Evolutionary conservation across 2,113 vertebrate species (phyloP).

Genomic region (Ictidomys tridecemlineatus): DNA sequence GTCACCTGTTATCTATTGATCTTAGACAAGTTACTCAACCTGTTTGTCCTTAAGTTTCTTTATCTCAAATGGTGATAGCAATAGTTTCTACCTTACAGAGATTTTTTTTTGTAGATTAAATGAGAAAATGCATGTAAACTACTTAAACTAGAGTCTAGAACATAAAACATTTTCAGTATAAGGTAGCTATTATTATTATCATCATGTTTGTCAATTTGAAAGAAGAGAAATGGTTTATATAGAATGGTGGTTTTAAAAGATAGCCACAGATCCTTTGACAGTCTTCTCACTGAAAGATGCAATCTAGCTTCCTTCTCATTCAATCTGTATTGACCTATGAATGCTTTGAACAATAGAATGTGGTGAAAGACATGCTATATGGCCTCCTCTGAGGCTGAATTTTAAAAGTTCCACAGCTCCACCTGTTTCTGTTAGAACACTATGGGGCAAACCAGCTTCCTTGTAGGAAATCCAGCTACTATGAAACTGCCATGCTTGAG

Average conservation of each 20-base stretch:
- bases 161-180: background rate
- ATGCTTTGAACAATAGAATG: background rate
- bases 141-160: background rate
- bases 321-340: background rate
- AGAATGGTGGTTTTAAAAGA: background rate
- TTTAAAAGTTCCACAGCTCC: background rate
- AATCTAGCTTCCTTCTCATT: background rate
- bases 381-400: background rate
- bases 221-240: background rate
- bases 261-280: background rate
- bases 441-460: background rate
- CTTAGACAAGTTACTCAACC: slow-evolving; percentile 21
- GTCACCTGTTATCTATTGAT: background rate
- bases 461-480: background rate
- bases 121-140: background rate
- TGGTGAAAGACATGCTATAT: background rate
- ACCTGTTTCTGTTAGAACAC: background rate
- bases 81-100: background rate
- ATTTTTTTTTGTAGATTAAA: background rate
- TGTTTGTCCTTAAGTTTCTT: slow-evolving; percentile 51
- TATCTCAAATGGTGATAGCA: background rate
- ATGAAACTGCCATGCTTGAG: background rate
- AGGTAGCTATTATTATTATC: background rate
- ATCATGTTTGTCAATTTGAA: background rate
- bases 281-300: background rate